Evolutionary conservation across 2,113 vertebrate species (phyloP).

Genomic region (Chrysemys picta): DNA sequence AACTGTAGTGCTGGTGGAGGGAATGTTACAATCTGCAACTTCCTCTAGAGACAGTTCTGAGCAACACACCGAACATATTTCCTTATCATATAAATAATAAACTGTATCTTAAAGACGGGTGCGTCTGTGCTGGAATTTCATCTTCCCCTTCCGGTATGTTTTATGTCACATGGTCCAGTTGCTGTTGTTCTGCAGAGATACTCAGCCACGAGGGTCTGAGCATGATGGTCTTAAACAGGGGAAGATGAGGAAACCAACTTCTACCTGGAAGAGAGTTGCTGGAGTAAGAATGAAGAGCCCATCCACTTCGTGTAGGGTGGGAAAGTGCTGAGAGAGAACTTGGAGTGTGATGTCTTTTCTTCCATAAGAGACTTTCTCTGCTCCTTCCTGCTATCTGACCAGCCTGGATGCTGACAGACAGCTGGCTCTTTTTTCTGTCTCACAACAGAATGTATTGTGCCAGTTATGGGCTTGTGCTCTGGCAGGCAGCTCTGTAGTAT

Average conservation of each 20-base stretch:
- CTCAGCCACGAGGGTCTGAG: background rate
- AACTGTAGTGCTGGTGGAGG: background rate
- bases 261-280: background rate
- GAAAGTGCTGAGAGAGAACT: background rate
- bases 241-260: background rate
- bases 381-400: background rate
- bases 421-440: slow-evolving; percentile 7
- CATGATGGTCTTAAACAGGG: background rate
- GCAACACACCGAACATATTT: background rate
- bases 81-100: background rate
- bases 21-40: background rate
- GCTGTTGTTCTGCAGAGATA: background rate
- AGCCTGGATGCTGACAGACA: background rate
- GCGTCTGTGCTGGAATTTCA: background rate
- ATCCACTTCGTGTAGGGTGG: background rate
- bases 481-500: background rate
- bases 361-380: background rate
- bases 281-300: background rate
- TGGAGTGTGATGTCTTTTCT: background rate
- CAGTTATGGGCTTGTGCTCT: background rate
- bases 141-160: background rate
- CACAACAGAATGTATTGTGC: background rate
- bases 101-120: background rate
- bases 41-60: background rate
- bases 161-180: background rate